Evolutionary conservation across 2,113 vertebrate genomes (phyloP), one percentile per base, ranked within the genome.

Genomic region (Petaurus breviceps): DNA sequence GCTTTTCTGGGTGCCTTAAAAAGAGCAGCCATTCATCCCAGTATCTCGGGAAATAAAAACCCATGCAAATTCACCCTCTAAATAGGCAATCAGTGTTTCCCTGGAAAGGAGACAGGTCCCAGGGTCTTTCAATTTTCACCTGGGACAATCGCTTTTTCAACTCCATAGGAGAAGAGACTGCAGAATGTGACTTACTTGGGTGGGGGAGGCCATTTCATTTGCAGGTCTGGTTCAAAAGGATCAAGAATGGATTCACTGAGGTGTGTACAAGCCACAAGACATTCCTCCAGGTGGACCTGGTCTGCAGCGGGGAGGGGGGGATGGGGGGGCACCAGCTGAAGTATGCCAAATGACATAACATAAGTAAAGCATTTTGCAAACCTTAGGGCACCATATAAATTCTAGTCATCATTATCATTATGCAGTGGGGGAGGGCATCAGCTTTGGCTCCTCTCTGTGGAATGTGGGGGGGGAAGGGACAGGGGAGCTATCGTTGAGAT

Each of bases 21-120:
- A 68, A 98, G 52, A 96, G 57, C 37, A 12, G 12, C 68, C 90
- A 95, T 94, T 98, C 97, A 96, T 94, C 49, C 6, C 49, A 95
- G 55, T 92, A 95, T 96, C 97, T 97, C 51, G 91, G 94, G 93
- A 97, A 98, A 97, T 28, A 0, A 0, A 98, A 84, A 98, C 52
- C 37, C 90, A 96, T 96, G 97, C 93, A 97, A 98, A 98, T 95
- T n/a, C 89, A 5, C 50, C 84, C 94, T 98, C 93, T 54, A 95
- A 96, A 77, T 1, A 91, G 51, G 43, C 94, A 96, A 97, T 68
- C 95, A 98, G 54, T 68, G 90, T 90, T 92, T 96, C 37, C 53
- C 0, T 47, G 55, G 97, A 95, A 97, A 97, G 94, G 91, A 95
- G 96, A 24, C 0, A 92, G 57, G 84, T 96, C 93, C 95, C 95